These are phyloP conservation scores for Manacus vitellinus DNA, from an alignment of 2,113 vertebrate species.

Conservation along the genomic window DNA sequence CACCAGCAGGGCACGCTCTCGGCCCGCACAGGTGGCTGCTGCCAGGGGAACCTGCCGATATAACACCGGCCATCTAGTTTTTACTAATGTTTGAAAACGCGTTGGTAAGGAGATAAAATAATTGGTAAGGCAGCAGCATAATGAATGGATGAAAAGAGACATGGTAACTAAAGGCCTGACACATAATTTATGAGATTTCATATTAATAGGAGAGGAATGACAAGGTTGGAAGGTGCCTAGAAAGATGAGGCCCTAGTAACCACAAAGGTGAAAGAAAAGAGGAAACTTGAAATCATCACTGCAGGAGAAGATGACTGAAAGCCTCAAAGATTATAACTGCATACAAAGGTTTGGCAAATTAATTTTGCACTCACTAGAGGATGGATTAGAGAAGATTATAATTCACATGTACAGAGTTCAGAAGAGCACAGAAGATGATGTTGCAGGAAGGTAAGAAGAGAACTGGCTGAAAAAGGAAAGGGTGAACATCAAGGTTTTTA, in stretches of 20 bases:
- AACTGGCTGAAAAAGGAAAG: not conserved
- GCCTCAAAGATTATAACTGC: not conserved
- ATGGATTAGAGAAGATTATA: not conserved
- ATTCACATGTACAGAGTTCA: not conserved
- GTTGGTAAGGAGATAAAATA: not conserved
- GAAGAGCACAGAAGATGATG: not conserved
- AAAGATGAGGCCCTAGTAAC: not conserved
- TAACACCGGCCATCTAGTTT: not conserved
- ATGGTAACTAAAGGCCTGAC: not conserved
- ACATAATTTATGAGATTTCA: not conserved
- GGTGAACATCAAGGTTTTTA: not conserved
- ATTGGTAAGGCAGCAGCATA: not conserved
- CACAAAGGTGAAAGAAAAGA: not conserved
- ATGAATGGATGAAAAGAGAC: not conserved
- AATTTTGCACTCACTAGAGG: not conserved
- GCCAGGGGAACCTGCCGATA: not conserved
- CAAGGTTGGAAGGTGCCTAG: not conserved
- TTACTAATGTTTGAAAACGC: not conserved
- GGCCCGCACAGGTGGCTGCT: not conserved
- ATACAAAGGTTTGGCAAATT: not conserved
- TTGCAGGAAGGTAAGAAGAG: not conserved
- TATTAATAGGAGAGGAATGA: not conserved
- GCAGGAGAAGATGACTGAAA: not conserved
- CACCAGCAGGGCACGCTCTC: slow-evolving; percentile 49
- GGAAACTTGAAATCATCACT: not conserved